phyloP scores from a whole-genome alignment of 2,113 vertebrate species.

The Hippocampus guttulatus region DNA sequence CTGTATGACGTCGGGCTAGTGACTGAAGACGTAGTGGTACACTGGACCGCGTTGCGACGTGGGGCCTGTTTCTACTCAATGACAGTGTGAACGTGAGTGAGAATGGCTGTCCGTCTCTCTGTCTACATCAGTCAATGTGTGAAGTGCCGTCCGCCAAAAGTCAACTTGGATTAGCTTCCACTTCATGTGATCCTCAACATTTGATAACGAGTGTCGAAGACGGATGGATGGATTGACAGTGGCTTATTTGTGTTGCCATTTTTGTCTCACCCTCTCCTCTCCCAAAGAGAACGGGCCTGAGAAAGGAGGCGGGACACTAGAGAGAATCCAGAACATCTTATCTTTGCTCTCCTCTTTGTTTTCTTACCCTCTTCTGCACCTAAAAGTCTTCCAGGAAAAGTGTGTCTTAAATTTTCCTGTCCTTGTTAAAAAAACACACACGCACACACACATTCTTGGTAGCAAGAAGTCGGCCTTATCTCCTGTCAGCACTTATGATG shows the following conservation, averaged over 20 bases:
- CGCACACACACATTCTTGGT: conserved; percentile 28
- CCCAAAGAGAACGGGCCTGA: conserved; percentile 35
- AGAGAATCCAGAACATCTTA: conserved; percentile 48
- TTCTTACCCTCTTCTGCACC: conserved; percentile 13
- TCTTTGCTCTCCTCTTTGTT: conserved; percentile 29
- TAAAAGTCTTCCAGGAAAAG: conserved; percentile 20
- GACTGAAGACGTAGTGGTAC: background rate
- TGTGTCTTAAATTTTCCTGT: conserved; percentile 24
- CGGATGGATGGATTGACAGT: background rate
- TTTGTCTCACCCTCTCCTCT: conserved; percentile 4
- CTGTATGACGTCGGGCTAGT: background rate
- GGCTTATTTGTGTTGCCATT: conserved; percentile 14
- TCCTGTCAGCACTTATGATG: conserved; percentile 13
- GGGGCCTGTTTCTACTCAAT: background rate
- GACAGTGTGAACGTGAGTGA: background rate
- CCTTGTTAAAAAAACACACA: conserved; percentile 17
- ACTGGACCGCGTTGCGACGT: background rate
- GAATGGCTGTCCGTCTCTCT: background rate
- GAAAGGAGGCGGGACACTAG: conserved; percentile 32
- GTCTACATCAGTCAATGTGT: background rate
- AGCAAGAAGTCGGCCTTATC: conserved; percentile 25
- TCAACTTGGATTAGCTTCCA: background rate
- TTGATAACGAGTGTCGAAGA: background rate
- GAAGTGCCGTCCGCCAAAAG: background rate
- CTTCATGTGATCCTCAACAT: background rate